Evolutionary conservation across 2,113 vertebrate species (phyloP), one percentile per base, ranked within the genome.

Genomic region (Ceyx cyanopectus): DNA sequence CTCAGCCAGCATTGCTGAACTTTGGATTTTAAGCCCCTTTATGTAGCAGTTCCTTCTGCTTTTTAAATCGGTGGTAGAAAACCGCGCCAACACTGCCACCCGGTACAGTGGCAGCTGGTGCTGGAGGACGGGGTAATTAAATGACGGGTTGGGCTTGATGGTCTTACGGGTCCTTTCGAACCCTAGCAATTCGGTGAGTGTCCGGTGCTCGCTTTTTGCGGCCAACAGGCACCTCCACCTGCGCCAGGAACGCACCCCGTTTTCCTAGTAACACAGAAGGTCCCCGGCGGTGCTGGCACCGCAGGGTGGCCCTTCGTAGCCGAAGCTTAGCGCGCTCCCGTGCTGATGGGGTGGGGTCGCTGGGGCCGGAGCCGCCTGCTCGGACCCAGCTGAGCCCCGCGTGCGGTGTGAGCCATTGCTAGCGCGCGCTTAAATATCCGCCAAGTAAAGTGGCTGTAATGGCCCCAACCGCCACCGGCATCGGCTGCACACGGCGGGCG

Each of bases 191-290:
- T 50, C 48, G 22, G 22, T 23, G 22, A 50, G 48, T 46, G 45
- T 17, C 45, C 21, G 48, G 12, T 50, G 21, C 48, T 23, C 48
- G 22, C 48, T 50, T 22, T 12, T 7, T 23, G 21, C 48, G 22
- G 48, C 48, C 48, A 50, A 12, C 48, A 5, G 21, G 48, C 48
- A 12, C 21, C 48, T 13, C 20, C 21, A 48, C 29, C 0, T 1
- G 34, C 69, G 5, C 7, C 1, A 17, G 30, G 19, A 23, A 32
- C 2, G 7, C 6, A 22, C 21, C 51, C 0, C 30, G 5, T 2
- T 6, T 14, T 5, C 67, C 40, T 1, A 0, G 0, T 67, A 3
- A 1, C 40, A 3, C 32, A 4, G 58, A 6, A 7, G 0, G 48
- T 13, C 46, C 3, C 9, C 19, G 4, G 72, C 15, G 40, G 23